A percentile compares a stretch with the other conserved stretches of the same genome.
These are phyloP conservation scores for Cataglyphis altisquamis DNA, from an alignment of 2,888 invertebrate genomes.

Conservation along the genomic window DNA sequence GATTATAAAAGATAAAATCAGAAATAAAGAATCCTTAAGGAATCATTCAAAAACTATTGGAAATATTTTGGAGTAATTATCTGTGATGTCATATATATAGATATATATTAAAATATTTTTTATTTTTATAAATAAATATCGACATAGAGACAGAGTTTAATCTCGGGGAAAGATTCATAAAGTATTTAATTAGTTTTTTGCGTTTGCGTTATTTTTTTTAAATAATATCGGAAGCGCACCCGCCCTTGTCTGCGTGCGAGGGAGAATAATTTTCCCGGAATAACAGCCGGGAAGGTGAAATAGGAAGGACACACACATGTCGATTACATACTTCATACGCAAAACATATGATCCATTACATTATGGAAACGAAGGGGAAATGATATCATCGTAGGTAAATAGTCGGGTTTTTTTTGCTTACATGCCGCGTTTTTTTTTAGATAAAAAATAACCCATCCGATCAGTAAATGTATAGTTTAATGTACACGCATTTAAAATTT, in stretches of 20 bases:
- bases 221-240: not conserved
- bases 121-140: not conserved
- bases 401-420: conserved; percentile 5
- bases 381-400: not conserved
- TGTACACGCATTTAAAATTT: not conserved
- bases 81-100: too few species aligned
- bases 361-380: conserved; percentile 43
- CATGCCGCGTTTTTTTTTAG: not conserved
- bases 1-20: not conserved
- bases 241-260: conserved; percentile 28
- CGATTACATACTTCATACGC: conserved; percentile 20
- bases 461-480: not conserved
- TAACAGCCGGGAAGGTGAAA: not conserved
- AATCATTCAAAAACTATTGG: not conserved
- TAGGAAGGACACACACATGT: conserved; percentile 20
- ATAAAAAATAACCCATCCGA: not conserved
- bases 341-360: conserved; percentile 41
- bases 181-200: not conserved
- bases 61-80: not conserved
- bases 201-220: conserved; percentile 40
- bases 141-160: not conserved
- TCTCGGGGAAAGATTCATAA: not conserved
- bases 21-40: not conserved
- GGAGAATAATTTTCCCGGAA: conserved; percentile 43
- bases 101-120: not conserved